Evolutionary conservation across 2,888 invertebrate genomes (phyloP), one percentile per base, ranked within the genome.

Genomic region (Bimastos eiseni): DNA sequence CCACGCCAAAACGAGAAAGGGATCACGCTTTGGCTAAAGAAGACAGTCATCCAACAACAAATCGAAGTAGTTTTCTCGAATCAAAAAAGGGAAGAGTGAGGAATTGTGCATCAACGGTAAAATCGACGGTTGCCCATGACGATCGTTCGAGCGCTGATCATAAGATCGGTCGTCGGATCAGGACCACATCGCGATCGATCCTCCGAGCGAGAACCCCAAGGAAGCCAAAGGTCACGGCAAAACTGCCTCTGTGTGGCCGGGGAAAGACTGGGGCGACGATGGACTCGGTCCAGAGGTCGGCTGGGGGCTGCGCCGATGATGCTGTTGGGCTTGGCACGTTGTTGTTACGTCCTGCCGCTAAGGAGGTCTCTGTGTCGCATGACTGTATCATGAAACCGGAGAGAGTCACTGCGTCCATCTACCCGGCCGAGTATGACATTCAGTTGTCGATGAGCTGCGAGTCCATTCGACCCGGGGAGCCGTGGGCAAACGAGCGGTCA

Each of bases 381-480:
- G 36, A 36, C 37, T 34, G 37, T 8, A 17, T 11, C 6, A 36
- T 33, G n/a, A 36, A 86, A 86, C 37, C n/a, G 34, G 86, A 34
- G 37, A 86, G 37, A 34, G 17, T 21, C 1, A 30, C 86, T 36
- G 86, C 24, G 8, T 24, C 86, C 11, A 6, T 6, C 3, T 86
- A 6, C 0, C 86, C 34, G 8, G 19, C 24, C 4, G 86, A 86
- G 13, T 21, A 36, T 17, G 86, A 86, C 36, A 86, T 86, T 24
- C 86, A 86, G 86, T 15, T 86, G 37, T 86, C 86, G 34, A 86
- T 86, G 86, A 86, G 86, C 86, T 86, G 86, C 36, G 86, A 86
- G 36, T 86, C 86, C 21, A 86, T 86, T 17, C 34, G 86, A 21
- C 86, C 86, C 4, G 86, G 86, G 36, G 86, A 86, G 37, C 11